These are phyloP conservation scores for Eubasilissa regina DNA, from an alignment of 1,140 invertebrate genomes.

Conservation along the genomic window DNA sequence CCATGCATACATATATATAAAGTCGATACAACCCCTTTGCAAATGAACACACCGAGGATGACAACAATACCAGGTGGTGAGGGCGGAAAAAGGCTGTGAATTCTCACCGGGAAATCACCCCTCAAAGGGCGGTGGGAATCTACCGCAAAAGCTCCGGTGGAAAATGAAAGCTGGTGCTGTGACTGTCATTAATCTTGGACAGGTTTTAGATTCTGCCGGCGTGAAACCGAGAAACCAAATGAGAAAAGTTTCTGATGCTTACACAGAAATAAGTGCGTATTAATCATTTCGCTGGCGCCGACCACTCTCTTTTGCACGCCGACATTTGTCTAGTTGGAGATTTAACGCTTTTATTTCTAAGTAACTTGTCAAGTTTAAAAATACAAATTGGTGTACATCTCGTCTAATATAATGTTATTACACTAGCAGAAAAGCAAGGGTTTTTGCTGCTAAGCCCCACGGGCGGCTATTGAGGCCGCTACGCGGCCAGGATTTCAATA, in stretches of 20 bases:
- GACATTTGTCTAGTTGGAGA: neutral
- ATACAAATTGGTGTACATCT: too few species aligned
- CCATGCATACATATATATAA: too few species aligned
- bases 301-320: neutral
- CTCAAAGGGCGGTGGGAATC: conserved; percentile 7
- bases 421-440: too few species aligned
- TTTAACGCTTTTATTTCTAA: conserved; percentile 3
- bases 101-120: conserved; percentile 21
- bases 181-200: conserved; percentile 20
- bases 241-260: conserved; percentile 30
- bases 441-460: too few species aligned
- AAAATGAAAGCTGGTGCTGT: neutral
- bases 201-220: conserved; percentile 4
- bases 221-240: conserved; percentile 19
- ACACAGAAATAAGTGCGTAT: conserved; percentile 26
- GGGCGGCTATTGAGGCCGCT: too few species aligned
- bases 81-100: conserved; percentile 20
- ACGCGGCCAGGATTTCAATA: too few species aligned
- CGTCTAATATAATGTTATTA: too few species aligned
- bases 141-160: conserved; percentile 1
- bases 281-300: conserved; percentile 10
- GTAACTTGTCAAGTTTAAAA: neutral
- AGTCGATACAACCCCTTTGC: neutral
- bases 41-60: conserved; percentile 18
- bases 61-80: conserved; percentile 25